A percentile compares a stretch with the other conserved stretches of the same genome.
phyloP scores from a whole-genome alignment of 2,113 vertebrate genomes.

The Mustela lutreola region DNA sequence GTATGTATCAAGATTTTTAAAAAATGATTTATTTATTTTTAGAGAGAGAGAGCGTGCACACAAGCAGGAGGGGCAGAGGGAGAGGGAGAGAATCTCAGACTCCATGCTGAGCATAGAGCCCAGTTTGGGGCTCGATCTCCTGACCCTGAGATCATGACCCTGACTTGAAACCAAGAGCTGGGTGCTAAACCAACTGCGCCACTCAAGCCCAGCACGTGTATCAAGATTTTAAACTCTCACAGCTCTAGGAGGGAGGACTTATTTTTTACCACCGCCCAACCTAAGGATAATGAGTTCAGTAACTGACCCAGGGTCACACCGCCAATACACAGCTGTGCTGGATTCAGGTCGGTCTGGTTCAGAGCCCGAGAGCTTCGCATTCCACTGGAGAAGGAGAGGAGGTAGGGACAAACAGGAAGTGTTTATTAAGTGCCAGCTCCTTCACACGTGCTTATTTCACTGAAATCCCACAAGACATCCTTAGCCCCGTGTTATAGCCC shows the following conservation, averaged over 20 bases:
- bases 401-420: neutral
- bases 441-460: neutral
- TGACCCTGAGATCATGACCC: neutral
- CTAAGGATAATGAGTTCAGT: neutral
- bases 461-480: neutral
- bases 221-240: neutral
- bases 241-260: neutral
- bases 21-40: neutral
- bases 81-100: neutral
- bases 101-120: neutral
- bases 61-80: neutral
- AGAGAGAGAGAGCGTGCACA: neutral
- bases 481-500: neutral
- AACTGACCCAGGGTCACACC: neutral
- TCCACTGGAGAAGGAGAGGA: neutral
- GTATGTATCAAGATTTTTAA: neutral
- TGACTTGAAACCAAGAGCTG: neutral
- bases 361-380: neutral
- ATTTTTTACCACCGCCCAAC: neutral
- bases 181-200: rapidly evolving
- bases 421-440: constrained; percentile 12
- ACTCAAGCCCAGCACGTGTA: rapidly evolving
- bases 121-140: neutral
- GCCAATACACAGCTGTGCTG: neutral
- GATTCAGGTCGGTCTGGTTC: neutral